phyloP scores from a whole-genome alignment of 2,888 invertebrate genomes.

The Scaptomyza cyrtandrae region DNA sequence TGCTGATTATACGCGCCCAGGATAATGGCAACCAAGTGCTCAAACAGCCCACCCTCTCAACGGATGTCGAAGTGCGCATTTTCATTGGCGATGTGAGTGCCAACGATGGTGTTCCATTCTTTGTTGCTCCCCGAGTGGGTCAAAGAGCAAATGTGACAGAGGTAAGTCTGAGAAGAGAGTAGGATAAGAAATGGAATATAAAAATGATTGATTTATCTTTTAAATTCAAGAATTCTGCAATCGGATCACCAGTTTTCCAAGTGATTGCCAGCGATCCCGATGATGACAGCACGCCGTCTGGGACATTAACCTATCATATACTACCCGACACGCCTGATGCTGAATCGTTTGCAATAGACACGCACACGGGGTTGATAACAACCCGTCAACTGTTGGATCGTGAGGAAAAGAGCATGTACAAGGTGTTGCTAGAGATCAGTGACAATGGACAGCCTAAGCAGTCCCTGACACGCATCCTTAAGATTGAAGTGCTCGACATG shows the following conservation, averaged over 20 bases:
- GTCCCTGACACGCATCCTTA: slow-evolving; percentile 89
- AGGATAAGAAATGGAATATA: accelerated
- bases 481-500: slow-evolving; percentile 89
- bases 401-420: slow-evolving; percentile 90
- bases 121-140: slow-evolving; percentile 89
- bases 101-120: slow-evolving; percentile 92
- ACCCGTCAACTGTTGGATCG: slow-evolving; percentile 89
- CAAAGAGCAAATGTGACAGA: slow-evolving; percentile 90
- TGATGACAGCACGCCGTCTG: slow-evolving; percentile 90
- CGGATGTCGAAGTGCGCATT: slow-evolving; percentile 87
- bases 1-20: slow-evolving; percentile 88
- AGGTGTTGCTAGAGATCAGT: slow-evolving; percentile 91
- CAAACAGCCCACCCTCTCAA: slow-evolving; percentile 85
- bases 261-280: slow-evolving; percentile 92
- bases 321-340: slow-evolving; percentile 89
- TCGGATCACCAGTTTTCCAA: slow-evolving; percentile 90
- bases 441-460: slow-evolving; percentile 92
- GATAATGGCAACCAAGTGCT: slow-evolving; percentile 88
- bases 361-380: slow-evolving; percentile 89
- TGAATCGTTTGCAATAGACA: slow-evolving; percentile 87
- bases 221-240: slow-evolving; percentile 87
- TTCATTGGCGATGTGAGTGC: slow-evolving; percentile 92
- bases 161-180: slow-evolving; percentile 84
- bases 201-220: not conserved
- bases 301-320: slow-evolving; percentile 89